A percentile compares a stretch with the other conserved stretches of the same genome.
Evolutionary conservation across 64 coral and sea anemone genomes (phyloP).

Genomic region (Pocillopora verrucosa): DNA sequence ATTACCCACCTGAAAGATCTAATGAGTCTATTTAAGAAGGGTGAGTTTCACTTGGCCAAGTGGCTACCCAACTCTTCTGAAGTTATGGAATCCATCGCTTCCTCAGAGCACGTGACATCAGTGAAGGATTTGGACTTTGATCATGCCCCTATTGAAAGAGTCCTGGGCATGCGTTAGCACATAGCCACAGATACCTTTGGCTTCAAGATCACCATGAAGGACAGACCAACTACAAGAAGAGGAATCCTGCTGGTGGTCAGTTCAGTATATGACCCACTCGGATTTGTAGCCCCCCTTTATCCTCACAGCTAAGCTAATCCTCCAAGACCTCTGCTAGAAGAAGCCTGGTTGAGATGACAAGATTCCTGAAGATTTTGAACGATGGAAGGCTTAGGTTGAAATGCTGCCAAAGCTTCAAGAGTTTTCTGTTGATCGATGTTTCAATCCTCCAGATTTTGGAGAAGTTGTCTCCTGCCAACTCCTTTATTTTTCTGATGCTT

Average conservation of each 20-base stretch:
- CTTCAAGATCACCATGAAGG: slow-evolving; percentile 7
- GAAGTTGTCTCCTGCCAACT: not conserved
- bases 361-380: not conserved
- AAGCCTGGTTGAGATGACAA: slow-evolving; percentile 2
- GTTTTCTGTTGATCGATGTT: slow-evolving; percentile 14
- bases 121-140: not conserved
- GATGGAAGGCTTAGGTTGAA: slow-evolving; percentile 4
- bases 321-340: slow-evolving; percentile 1
- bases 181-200: not conserved
- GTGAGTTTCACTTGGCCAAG: slow-evolving; percentile 41
- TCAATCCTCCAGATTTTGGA: slow-evolving; percentile 18
- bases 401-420: not conserved
- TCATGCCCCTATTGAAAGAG: slow-evolving; percentile 22
- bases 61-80: slow-evolving; percentile 9
- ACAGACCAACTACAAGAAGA: slow-evolving; percentile 31
- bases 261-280: slow-evolving; percentile 37
- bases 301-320: slow-evolving; percentile 1
- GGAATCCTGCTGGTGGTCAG: slow-evolving; percentile 1
- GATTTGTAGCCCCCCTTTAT: slow-evolving; percentile 4
- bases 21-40: not conserved
- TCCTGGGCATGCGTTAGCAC: slow-evolving; percentile 9
- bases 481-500: slow-evolving; percentile 31
- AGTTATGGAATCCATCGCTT: slow-evolving; percentile 9
- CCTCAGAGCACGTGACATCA: not conserved
- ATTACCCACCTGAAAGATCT: not conserved